phyloP scores from a whole-genome alignment of 2,797 vertebrate genomes.

The Hephaestus fuliginosus region DNA sequence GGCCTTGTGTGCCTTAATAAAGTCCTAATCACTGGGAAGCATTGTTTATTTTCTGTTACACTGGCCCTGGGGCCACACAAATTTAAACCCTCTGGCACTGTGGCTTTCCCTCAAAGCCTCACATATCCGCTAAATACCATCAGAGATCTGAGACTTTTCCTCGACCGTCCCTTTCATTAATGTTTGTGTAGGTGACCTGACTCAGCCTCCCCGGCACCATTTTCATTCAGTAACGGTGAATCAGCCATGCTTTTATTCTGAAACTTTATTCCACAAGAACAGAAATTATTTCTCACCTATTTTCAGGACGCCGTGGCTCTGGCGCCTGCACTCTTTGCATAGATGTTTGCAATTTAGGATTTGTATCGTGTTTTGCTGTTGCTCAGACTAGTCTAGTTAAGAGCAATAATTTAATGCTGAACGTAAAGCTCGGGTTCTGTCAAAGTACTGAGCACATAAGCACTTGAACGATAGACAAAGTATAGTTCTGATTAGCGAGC shows the following conservation, averaged over 20 bases:
- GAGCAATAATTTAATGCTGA: constrained; percentile 43
- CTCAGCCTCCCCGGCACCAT: constrained; percentile 32
- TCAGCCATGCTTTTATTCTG: constrained; percentile 3
- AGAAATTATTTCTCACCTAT: not conserved
- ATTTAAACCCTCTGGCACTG: constrained; percentile 76
- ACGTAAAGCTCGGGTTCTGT: constrained; percentile 65
- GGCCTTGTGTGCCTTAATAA: constrained; percentile 77
- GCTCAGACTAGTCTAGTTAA: constrained; percentile 43
- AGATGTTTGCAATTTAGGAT: constrained; percentile 48
- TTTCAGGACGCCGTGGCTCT: not conserved
- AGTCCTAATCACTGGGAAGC: constrained; percentile 80
- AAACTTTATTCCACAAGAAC: constrained; percentile 20
- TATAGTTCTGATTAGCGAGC: constrained; percentile 71
- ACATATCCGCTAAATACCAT: constrained; percentile 73
- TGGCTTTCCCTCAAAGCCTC: constrained; percentile 74
- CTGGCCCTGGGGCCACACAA: constrained; percentile 79
- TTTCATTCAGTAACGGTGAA: constrained; percentile 24
- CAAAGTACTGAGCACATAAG: constrained; percentile 60
- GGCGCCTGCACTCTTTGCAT: not conserved
- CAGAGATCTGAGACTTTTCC: constrained; percentile 68
- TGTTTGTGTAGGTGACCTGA: constrained; percentile 49
- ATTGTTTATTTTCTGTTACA: constrained; percentile 84
- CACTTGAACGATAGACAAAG: constrained; percentile 67
- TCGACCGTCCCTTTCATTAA: constrained; percentile 45
- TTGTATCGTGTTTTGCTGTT: constrained; percentile 49